Evolutionary conservation across 2,888 invertebrate species (phyloP).

Genomic region (Acronicta leporina): DNA sequence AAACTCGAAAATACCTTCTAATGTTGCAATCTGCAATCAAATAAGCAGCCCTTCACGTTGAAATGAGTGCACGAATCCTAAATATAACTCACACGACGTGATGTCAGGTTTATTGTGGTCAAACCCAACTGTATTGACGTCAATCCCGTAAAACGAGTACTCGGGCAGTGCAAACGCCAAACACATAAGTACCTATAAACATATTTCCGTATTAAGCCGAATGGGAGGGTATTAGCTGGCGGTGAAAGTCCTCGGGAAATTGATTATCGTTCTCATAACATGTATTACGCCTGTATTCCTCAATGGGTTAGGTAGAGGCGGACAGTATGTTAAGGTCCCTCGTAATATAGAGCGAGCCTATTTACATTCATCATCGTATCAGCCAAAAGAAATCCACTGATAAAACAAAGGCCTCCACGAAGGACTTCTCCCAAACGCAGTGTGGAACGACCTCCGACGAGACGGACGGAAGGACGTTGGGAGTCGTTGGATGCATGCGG

Average conservation of each 20-base stretch:
- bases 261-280: too few relatives aligned
- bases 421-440: too few relatives aligned
- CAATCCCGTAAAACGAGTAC: slow-evolving; percentile 45
- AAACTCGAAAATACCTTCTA: neutral
- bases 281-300: too few relatives aligned
- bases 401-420: too few relatives aligned
- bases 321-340: too few relatives aligned
- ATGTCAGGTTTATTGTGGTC: slow-evolving; percentile 43
- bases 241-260: neutral
- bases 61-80: slow-evolving; percentile 40
- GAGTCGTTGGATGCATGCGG: too few relatives aligned
- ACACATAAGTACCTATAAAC: slow-evolving; percentile 46
- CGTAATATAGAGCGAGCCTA: too few relatives aligned
- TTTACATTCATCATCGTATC: too few relatives aligned
- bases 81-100: slow-evolving; percentile 38
- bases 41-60: slow-evolving; percentile 33
- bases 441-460: too few relatives aligned
- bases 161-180: slow-evolving; percentile 36
- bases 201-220: slow-evolving; percentile 38
- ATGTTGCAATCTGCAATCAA: slow-evolving; percentile 25
- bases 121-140: slow-evolving; percentile 47
- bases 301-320: too few relatives aligned
- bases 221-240: neutral
- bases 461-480: too few relatives aligned
- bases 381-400: too few relatives aligned